A percentile compares a stretch with the other conserved stretches of the same genome.
These are phyloP conservation scores for Saturnia pavonia DNA, from an alignment of 2,888 invertebrate genomes.

Conservation along the genomic window DNA sequence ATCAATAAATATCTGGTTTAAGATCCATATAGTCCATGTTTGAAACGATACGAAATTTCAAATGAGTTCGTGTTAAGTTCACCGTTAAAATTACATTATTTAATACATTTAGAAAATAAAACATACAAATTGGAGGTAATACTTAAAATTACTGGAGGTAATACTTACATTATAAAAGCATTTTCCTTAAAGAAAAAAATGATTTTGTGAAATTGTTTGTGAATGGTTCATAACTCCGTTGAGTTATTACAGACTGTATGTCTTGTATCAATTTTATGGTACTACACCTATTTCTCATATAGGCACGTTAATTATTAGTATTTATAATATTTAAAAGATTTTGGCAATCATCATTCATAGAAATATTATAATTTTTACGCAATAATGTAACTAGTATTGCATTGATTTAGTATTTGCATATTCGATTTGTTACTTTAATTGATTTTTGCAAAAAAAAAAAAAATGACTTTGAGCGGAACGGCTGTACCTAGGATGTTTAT, in stretches of 20 bases:
- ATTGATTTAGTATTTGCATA: conserved; percentile 5
- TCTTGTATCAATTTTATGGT: conserved; percentile 1
- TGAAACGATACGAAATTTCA: background rate
- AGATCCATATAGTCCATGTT: background rate
- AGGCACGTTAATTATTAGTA: conserved; percentile 13
- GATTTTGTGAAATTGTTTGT: conserved; percentile 70
- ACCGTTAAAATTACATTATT: conserved; percentile 23
- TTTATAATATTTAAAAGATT: conserved; percentile 6
- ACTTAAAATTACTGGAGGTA: conserved; percentile 78
- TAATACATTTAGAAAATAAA: conserved; percentile 64
- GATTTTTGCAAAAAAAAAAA: conserved; percentile 18
- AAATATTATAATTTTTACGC: background rate
- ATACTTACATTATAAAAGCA: conserved; percentile 74
- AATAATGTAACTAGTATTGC: conserved; percentile 6
- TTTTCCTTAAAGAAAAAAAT: conserved; percentile 45
- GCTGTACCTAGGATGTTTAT: background rate
- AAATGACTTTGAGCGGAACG: conserved; percentile 31
- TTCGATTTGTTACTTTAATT: background rate
- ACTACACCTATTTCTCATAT: conserved; percentile 2
- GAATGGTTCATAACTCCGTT: conserved; percentile 53
- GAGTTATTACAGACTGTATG: conserved; percentile 27
- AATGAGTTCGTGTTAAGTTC: background rate
- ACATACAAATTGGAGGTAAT: conserved; percentile 71
- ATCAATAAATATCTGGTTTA: background rate
- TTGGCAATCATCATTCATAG: conserved; percentile 6